These are phyloP conservation scores for Meliscaeva auricollis DNA, from an alignment of 2,888 invertebrate genomes.

Conservation along the genomic window DNA sequence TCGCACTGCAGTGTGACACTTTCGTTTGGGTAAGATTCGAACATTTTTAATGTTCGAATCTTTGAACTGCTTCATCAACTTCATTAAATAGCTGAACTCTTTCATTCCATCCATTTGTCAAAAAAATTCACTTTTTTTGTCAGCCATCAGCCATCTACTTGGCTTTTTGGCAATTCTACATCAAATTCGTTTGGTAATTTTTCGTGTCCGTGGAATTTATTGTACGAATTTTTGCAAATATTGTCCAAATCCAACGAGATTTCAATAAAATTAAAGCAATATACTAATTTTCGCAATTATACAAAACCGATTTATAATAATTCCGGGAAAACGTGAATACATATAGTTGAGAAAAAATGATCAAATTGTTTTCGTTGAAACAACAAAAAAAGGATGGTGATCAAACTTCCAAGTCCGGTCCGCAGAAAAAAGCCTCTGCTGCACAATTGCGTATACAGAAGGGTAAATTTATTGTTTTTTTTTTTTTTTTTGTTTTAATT, in stretches of 20 bases:
- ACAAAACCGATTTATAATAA: conserved; percentile 30
- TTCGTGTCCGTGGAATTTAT: conserved; percentile 52
- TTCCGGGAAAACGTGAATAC: conserved; percentile 44
- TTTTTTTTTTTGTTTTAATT: background rate
- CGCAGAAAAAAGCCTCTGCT: conserved; percentile 97
- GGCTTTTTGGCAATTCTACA: conserved; percentile 71
- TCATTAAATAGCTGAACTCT: conserved; percentile 24
- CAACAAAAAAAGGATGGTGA: conserved; percentile 99
- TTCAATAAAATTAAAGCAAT: conserved; percentile 61
- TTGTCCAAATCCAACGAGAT: conserved; percentile 24
- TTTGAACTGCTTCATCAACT: background rate
- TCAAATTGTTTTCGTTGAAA: conserved; percentile 98
- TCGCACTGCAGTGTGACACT: too few species aligned
- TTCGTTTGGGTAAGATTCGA: too few species aligned
- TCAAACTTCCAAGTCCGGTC: conserved; percentile 89
- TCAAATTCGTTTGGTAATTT: conserved; percentile 64
- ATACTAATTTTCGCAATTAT: background rate
- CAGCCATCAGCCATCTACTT: conserved; percentile 52
- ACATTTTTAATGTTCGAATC: too few species aligned
- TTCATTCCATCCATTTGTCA: conserved; percentile 53
- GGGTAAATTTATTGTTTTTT: conserved; percentile 87
- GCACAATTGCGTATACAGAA: conserved; percentile 98
- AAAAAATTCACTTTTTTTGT: conserved; percentile 46
- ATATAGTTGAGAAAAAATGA: conserved; percentile 87
- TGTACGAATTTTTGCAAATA: conserved; percentile 53